A percentile compares a stretch with the other conserved stretches of the same genome.
Conservation (phyloP, 2,113 vertebrate genomes). For the Hipposideros armiger region DNA sequence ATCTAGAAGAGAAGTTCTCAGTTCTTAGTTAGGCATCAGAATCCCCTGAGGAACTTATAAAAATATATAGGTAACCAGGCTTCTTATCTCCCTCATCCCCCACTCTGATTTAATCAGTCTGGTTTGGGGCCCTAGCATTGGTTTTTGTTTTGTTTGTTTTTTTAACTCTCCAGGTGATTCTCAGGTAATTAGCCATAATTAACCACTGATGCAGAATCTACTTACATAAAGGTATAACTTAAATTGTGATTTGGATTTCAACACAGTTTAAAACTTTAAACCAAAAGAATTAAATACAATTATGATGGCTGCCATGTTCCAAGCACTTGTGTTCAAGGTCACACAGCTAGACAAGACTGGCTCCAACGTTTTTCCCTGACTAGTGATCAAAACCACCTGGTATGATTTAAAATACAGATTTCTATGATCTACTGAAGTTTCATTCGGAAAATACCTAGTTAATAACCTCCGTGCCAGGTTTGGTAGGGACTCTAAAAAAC, state of each 20-base stretch:
- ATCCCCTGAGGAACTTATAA: background rate
- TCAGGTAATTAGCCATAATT: background rate
- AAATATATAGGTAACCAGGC: background rate
- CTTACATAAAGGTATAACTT: background rate
- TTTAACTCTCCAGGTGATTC: background rate
- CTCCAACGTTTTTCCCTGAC: background rate
- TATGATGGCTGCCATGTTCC: background rate
- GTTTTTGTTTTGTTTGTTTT: background rate
- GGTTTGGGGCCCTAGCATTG: background rate
- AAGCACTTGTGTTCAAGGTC: background rate
- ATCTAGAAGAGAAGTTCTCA: background rate
- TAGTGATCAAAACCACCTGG: background rate
- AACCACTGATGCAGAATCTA: background rate
- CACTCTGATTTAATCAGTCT: background rate
- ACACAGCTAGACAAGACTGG: background rate
- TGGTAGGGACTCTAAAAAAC: background rate
- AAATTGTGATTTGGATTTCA: conserved; percentile 39
- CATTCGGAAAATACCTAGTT: background rate
- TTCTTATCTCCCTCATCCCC: accelerated
- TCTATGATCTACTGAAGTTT: background rate
- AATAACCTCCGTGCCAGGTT: background rate
- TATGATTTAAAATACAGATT: background rate
- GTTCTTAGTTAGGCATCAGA: background rate
- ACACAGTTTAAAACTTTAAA: conserved; percentile 3
- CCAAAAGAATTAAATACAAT: background rate